Base-by-base conservation (phyloP, 2,888 invertebrate species). In the Watsonalla cultraria region DNA sequence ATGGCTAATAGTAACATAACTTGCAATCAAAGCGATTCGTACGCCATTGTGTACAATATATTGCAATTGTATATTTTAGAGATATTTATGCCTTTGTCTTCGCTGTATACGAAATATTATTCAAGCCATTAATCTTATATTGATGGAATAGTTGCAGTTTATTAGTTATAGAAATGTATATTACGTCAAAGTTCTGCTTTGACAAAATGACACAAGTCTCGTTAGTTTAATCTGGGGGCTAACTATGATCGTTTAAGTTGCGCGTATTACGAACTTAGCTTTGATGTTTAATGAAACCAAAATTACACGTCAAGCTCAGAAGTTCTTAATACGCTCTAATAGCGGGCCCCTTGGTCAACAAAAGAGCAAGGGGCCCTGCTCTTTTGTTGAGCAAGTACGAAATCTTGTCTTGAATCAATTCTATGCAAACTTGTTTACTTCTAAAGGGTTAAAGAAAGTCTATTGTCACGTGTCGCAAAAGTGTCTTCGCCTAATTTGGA, bases 401-500 rank as follows among this genome's bases (percentile, higher is more conserved):
- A 11, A 42, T 42, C 11, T 42, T 8, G 8, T 42, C 5, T 0
- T 42, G 42, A 11, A 42, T 11, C 5, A 42, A 42, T 8, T 42
- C 9, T 11, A 42, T 4, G 11, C 9, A 11, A 42, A 11, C 8
- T 5, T 37, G 37, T 37, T 24, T 7, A 37, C 42, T 42, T 7
- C 11, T 8, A 42, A 42, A 42, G 42, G 42, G 42, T 42, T 42
- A 5, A 42, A 42, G 42, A 42, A 42, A 42, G 42, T 11, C 11
- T 11, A 42, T 59, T 63, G 71, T 72, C 69, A 65, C 68, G 62
- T 65, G 64, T 63, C 66, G 62, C 66, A 71, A 65, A 59, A 70
- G 65, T 72, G 68, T 76, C 71, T 74, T 69, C 71, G 68, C 64
- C 62, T 64, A 65, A 63, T 53, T 69, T 70, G 48, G 78, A 80